Percentiles rank a stretch among this genome's conserved stretches.
These are phyloP conservation scores for Lomographa bimaculata DNA, from an alignment of 2,888 invertebrate genomes.

Conservation along the genomic window DNA sequence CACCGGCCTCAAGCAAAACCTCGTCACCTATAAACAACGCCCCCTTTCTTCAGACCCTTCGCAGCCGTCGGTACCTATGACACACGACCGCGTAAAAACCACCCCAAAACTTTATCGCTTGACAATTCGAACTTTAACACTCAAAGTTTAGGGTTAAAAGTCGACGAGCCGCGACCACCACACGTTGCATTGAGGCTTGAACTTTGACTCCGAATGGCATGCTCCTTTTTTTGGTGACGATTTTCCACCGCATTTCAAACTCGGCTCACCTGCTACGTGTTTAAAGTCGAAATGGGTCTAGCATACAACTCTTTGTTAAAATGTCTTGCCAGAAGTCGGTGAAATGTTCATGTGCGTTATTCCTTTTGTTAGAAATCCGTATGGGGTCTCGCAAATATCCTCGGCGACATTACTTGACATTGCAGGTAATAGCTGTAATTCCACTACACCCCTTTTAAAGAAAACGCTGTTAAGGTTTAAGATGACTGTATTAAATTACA, in stretches of 20 bases:
- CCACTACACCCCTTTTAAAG: constrained; percentile 13
- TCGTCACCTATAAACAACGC: constrained; percentile 63
- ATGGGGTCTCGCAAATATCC: constrained; percentile 44
- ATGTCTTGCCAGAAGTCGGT: constrained; percentile 49
- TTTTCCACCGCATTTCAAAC: constrained; percentile 34
- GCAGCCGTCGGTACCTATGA: constrained; percentile 46
- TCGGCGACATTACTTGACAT: constrained; percentile 45
- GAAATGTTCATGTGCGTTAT: constrained; percentile 59
- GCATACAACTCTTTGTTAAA: constrained; percentile 42
- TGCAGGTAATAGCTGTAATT: constrained; percentile 33
- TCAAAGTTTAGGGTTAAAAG: constrained; percentile 38
- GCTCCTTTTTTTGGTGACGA: constrained; percentile 47
- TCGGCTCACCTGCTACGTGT: constrained; percentile 28
- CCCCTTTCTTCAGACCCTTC: constrained; percentile 47
- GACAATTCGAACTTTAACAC: constrained; percentile 45
- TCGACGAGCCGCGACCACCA: constrained; percentile 23
- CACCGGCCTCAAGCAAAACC: constrained; percentile 46
- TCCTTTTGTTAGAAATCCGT: constrained; percentile 55
- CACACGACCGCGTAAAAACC: constrained; percentile 59
- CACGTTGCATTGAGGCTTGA: constrained; percentile 57
- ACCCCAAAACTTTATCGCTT: constrained; percentile 39
- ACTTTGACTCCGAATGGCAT: constrained; percentile 62
- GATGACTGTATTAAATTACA: background rate
- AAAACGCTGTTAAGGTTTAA: constrained; percentile 10
- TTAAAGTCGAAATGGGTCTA: constrained; percentile 40